Base-by-base conservation (phyloP, 2,888 invertebrate species). In the Drosophila mercatorum region DNA sequence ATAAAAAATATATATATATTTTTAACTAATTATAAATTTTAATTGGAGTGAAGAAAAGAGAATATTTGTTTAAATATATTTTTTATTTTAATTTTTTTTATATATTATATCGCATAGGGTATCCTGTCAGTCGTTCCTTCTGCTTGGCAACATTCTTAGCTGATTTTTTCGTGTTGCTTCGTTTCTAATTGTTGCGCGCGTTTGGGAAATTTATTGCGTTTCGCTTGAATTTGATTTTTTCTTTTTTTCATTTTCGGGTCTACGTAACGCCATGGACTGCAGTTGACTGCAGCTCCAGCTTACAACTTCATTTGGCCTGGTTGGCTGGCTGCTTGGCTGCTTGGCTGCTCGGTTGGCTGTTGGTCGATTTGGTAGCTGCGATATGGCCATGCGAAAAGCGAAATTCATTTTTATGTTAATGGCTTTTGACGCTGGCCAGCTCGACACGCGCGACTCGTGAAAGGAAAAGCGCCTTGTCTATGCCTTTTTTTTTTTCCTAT, bases 171-270 rank as follows among this genome's bases (percentile, higher is more conserved):
- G 58, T 64, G 72, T 67, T 81, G 85, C 83, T 75, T 68, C 72
- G 77, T 87, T 80, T 90, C 90, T 87, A 87, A 87, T 87, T 87
- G 90, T 90, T 87, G 89, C 74, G 79, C 87, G 86, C 89, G 84
- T 84, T 89, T 89, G 80, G 69, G 78, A 89, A 86, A 86, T 86
- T 86, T 89, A 86, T 86, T 88, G 86, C 89, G 89, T 89, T 82
- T 82, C 85, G 88, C 78, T 78, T 72, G n/a, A 49, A 46, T 47
- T 58, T 17, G 17, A 17, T 17, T 59, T 78, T 60, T 67, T 46
- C 31, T 26, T 53, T 34, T 46, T 28, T 46, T 44, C 64, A 8
- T 52, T 53, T 47, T 69, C 78, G 38, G 58, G 55, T 55, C 72
- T 69, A 83, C 83, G 83, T 83, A 88, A 83, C 70, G 68, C 59